Percentiles rank a stretch among this genome's conserved stretches.
These are phyloP conservation scores for Lasiurus borealis DNA, from an alignment of 2,113 vertebrate species.

Conservation along the genomic window DNA sequence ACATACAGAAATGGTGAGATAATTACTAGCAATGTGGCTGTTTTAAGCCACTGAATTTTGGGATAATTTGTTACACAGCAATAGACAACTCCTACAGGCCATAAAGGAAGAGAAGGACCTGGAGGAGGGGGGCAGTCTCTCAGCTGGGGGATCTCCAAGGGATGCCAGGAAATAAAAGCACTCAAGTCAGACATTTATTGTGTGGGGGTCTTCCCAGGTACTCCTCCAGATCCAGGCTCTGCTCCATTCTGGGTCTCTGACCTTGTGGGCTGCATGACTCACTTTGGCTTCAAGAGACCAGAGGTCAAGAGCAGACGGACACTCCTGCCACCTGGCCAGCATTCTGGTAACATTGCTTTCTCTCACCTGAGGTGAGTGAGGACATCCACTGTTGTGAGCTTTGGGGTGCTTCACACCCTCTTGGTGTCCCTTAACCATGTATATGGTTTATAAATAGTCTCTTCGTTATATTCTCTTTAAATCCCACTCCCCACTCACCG, in stretches of 20 bases:
- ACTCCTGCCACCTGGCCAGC: neutral
- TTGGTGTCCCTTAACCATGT: too few species aligned
- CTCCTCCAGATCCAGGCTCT: neutral
- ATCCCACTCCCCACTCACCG: rapidly evolving
- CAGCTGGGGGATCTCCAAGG: neutral
- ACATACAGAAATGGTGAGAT: neutral
- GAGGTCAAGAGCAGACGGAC: neutral
- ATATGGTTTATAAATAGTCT: neutral
- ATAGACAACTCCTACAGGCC: neutral
- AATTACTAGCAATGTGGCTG: neutral
- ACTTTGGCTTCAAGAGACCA: neutral
- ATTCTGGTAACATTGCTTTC: too few species aligned
- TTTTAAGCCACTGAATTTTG: neutral
- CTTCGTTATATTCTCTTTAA: neutral
- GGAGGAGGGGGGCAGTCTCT: too few species aligned
- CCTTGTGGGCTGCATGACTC: neutral
- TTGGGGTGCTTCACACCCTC: neutral
- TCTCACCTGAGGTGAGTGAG: neutral
- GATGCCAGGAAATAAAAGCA: neutral
- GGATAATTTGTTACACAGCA: neutral
- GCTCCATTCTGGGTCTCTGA: neutral
- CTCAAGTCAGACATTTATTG: neutral
- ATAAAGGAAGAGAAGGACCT: neutral
- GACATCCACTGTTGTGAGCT: neutral
- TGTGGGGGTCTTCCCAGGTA: neutral